phyloP scores from a whole-genome alignment of 2,113 vertebrate genomes.

The Trichechus manatus region DNA sequence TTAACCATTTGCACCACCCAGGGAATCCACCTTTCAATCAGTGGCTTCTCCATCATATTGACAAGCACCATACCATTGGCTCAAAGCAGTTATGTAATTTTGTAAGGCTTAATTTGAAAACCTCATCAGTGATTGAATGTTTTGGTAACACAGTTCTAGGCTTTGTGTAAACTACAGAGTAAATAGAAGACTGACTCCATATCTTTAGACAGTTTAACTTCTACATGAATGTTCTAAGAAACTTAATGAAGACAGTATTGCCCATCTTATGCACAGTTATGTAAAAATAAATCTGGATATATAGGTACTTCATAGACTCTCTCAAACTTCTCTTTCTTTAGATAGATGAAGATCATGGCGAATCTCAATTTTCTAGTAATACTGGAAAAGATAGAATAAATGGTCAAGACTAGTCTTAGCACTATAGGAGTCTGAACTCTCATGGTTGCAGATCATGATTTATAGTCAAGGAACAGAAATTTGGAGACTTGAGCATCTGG shows the following conservation, averaged over 20 bases:
- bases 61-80: background rate
- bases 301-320: background rate
- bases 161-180: background rate
- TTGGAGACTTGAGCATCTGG: background rate
- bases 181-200: background rate
- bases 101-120: slow-evolving; percentile 9
- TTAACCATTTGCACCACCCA: no score
- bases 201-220: slow-evolving; percentile 27
- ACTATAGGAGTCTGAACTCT: background rate
- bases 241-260: slow-evolving; percentile 40
- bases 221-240: background rate
- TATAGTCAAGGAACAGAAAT: background rate
- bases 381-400: slow-evolving; percentile 32
- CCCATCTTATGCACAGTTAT: background rate
- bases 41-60: background rate
- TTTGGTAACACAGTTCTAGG: background rate
- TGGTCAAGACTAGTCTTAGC: background rate
- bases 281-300: background rate
- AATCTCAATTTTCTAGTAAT: slow-evolving; percentile 20
- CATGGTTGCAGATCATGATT: background rate
- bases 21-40: background rate
- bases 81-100: background rate
- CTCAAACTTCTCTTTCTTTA: slow-evolving; percentile 19
- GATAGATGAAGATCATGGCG: background rate
- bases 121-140: background rate